phyloP scores from a whole-genome alignment of 2,888 invertebrate genomes.

The Polydesmus complanatus region DNA sequence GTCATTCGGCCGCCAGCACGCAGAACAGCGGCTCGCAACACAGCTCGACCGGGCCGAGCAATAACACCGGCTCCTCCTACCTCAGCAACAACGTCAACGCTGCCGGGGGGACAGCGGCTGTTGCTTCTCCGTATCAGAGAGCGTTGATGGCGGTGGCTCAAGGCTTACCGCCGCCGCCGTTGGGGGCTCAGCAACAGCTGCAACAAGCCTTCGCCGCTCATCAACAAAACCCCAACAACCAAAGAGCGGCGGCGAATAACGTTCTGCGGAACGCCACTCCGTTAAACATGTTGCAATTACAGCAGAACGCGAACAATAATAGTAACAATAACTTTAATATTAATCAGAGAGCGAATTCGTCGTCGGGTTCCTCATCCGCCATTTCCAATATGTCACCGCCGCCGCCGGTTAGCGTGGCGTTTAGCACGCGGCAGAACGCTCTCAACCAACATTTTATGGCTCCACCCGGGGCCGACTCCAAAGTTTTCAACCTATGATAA shows the following conservation, averaged over 20 bases:
- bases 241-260: not conserved
- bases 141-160: slow-evolving; percentile 14
- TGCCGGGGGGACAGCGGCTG: not conserved
- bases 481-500: slow-evolving; percentile 10
- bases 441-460: not conserved
- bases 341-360: not conserved
- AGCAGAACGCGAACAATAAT: not conserved
- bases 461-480: slow-evolving; percentile 5
- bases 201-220: slow-evolving; percentile 1
- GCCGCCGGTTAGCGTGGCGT: not conserved
- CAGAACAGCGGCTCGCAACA: slow-evolving; percentile 27
- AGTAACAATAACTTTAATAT: slow-evolving; percentile 4
- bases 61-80: slow-evolving; percentile 39
- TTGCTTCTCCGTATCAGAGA: slow-evolving; percentile 12
- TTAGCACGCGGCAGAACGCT: not conserved
- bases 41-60: slow-evolving; percentile 39
- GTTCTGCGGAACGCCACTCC: not conserved
- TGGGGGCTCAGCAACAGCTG: not conserved
- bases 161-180: slow-evolving; percentile 6
- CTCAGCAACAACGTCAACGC: slow-evolving; percentile 22
- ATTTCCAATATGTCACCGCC: not conserved
- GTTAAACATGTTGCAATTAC: not conserved
- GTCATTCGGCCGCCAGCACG: slow-evolving; percentile 19
- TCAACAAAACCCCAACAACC: not conserved
- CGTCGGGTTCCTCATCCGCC: not conserved